Percentiles rank a stretch among this genome's conserved stretches.
phyloP scores from a whole-genome alignment of 2,888 invertebrate genomes.

The Escarpia spicata region DNA sequence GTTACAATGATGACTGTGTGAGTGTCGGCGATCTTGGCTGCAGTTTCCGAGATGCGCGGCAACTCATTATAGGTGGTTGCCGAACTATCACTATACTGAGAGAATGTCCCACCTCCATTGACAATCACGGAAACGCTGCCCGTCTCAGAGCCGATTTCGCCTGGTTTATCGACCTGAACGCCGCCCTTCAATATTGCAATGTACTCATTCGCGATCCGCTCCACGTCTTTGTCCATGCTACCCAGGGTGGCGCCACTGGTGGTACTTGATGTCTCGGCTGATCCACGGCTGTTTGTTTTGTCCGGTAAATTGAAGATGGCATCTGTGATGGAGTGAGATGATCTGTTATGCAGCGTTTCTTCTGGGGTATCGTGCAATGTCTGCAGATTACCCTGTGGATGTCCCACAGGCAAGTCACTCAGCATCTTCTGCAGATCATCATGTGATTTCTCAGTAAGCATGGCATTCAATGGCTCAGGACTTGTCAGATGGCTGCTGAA shows the following conservation, averaged over 20 bases:
- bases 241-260: neutral
- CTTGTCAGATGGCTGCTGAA: neutral
- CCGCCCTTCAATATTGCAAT: neutral
- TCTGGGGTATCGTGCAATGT: neutral
- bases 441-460: neutral
- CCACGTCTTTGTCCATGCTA: neutral
- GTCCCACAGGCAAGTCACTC: too few relatives aligned
- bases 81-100: neutral
- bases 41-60: neutral
- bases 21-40: neutral
- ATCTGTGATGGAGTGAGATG: neutral
- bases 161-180: neutral
- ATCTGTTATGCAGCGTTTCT: neutral
- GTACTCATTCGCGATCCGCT: neutral
- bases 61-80: neutral
- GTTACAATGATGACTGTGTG: neutral
- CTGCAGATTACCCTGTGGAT: neutral
- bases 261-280: neutral
- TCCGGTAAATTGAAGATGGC: constrained; percentile 4
- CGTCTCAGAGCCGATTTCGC: neutral
- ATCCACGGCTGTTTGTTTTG: neutral
- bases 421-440: neutral
- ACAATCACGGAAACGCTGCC: neutral
- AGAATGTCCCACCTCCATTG: neutral
- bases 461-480: neutral